phyloP scores from a whole-genome alignment of 2,797 vertebrate species.

The Tiaroga cobitis region DNA sequence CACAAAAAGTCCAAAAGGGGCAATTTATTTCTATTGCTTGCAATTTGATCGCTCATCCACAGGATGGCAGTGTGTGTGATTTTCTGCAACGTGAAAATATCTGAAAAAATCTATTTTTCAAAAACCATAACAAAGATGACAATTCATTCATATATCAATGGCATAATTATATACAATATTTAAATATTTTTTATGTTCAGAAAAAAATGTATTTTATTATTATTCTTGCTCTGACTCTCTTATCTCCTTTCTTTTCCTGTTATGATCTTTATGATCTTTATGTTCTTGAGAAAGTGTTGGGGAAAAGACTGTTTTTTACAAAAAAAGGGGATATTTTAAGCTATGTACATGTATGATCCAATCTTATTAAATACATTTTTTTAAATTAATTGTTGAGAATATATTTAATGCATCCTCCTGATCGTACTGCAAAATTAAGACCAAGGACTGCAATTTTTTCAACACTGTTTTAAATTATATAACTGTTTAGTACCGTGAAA shows the following conservation, averaged over 20 bases:
- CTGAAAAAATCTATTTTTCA: background rate
- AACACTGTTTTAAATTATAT: background rate
- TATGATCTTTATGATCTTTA: background rate
- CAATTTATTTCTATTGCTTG: background rate
- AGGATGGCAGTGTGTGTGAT: conserved; percentile 71
- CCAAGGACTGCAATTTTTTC: background rate
- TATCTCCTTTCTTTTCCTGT: background rate
- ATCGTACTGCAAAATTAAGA: background rate
- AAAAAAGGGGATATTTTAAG: background rate
- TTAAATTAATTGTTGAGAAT: too few species aligned
- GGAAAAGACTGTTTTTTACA: background rate
- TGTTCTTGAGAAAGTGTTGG: background rate
- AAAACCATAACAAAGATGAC: background rate
- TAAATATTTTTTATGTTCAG: background rate
- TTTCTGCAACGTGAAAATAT: background rate
- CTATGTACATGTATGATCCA: background rate
- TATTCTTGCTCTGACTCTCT: background rate
- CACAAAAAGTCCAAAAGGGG: background rate
- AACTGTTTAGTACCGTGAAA: background rate
- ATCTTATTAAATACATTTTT: background rate
- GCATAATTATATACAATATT: background rate
- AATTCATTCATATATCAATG: background rate
- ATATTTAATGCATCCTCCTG: background rate
- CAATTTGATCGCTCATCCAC: conserved; percentile 68
- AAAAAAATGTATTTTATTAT: background rate